Evolutionary conservation across 2,113 vertebrate genomes (phyloP).

Genomic region (Chloropsis cyanopogon): DNA sequence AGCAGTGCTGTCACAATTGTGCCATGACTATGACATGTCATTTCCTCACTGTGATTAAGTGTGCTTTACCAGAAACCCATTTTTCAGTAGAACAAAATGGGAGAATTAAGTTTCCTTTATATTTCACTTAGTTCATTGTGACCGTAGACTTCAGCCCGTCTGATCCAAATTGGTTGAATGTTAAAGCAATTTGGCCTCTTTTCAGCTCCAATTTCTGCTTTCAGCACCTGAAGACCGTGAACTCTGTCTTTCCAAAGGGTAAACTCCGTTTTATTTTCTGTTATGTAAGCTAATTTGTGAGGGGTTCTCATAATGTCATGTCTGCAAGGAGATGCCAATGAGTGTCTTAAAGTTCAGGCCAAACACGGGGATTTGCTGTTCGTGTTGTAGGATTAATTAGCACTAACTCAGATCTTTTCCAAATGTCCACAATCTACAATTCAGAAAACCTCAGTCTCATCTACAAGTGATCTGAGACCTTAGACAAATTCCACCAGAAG

Average conservation of each 20-base stretch:
- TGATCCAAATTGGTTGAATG: constrained; percentile 34
- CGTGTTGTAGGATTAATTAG: constrained; percentile 32
- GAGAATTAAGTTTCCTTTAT: constrained; percentile 18
- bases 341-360: constrained; percentile 54
- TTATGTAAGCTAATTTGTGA: constrained; percentile 46
- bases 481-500: constrained; percentile 24
- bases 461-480: not conserved
- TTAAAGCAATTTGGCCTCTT: constrained; percentile 13
- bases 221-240: not conserved
- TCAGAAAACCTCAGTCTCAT: not conserved
- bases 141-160: not conserved
- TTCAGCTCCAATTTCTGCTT: not conserved
- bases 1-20: not conserved
- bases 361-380: constrained; percentile 38
- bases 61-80: not conserved
- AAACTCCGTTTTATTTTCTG: constrained; percentile 47
- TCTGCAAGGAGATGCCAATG: constrained; percentile 47
- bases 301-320: constrained; percentile 53
- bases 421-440: not conserved
- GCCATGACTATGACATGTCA: not conserved
- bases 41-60: constrained; percentile 13
- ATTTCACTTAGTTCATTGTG: not conserved
- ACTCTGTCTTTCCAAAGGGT: constrained; percentile 34
- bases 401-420: not conserved
- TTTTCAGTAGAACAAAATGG: not conserved